Evolutionary conservation across 1,140 invertebrate species (phyloP).

Genomic region (Riptortus pedestris): DNA sequence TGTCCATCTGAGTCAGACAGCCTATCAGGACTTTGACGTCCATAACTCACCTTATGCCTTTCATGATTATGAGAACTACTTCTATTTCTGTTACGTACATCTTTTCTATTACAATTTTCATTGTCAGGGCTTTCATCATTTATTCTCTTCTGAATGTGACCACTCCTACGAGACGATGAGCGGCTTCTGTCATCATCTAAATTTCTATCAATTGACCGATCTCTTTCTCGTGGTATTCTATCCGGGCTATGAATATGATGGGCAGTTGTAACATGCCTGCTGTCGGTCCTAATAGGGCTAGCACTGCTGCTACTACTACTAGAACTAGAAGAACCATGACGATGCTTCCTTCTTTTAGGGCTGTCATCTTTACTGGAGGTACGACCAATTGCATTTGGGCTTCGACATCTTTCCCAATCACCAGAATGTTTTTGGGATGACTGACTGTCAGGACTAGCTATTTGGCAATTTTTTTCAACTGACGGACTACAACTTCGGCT

Average conservation of each 20-base stretch:
- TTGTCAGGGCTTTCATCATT: not conserved
- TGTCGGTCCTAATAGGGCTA: not conserved
- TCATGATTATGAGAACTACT: not conserved
- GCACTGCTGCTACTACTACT: not conserved
- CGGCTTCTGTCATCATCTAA: too few species aligned
- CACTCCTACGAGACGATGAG: not conserved
- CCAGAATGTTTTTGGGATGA: not conserved
- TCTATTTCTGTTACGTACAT: too few species aligned
- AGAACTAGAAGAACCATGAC: not conserved
- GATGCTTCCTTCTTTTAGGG: not conserved
- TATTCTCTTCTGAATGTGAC: not conserved
- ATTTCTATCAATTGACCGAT: too few species aligned
- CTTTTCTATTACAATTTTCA: not conserved
- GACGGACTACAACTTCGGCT: not conserved
- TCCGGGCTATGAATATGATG: too few species aligned
- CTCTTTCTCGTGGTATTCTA: too few species aligned
- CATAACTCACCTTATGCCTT: not conserved
- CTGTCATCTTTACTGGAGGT: not conserved
- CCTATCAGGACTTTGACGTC: not conserved
- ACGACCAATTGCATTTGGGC: not conserved
- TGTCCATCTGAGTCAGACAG: constrained; percentile 26
- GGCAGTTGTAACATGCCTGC: not conserved
- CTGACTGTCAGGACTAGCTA: not conserved
- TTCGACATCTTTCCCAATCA: not conserved
- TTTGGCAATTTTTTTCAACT: not conserved